Conservation (phyloP, 2,888 invertebrate genomes). For the Anoplius nigerrimus region DNA sequence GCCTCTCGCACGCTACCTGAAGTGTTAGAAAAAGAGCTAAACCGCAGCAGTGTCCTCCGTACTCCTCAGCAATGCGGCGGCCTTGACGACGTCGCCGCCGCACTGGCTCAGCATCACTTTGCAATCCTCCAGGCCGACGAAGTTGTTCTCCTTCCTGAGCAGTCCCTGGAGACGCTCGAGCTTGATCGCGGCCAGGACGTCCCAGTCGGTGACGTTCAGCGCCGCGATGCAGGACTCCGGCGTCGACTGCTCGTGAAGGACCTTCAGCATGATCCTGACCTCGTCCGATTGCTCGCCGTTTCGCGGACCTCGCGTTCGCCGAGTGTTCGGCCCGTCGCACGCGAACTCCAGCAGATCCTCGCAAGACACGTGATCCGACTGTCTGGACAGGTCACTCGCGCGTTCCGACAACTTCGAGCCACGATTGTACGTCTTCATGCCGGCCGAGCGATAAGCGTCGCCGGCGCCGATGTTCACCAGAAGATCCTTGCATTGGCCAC, state of each 20-base stretch:
- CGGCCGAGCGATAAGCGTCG: constrained; percentile 31
- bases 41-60: constrained; percentile 71
- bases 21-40: constrained; percentile 40
- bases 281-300: constrained; percentile 88
- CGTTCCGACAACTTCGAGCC: constrained; percentile 32
- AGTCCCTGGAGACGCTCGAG: constrained; percentile 80
- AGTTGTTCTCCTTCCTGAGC: constrained; percentile 69
- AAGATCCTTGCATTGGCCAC: constrained; percentile 31
- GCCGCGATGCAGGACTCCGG: constrained; percentile 88
- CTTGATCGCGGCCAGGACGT: constrained; percentile 92
- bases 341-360: constrained; percentile 94
- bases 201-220: constrained; percentile 90
- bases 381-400: constrained; percentile 63
- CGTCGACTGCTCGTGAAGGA: constrained; percentile 78
- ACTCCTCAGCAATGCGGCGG: constrained; percentile 69
- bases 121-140: constrained; percentile 70
- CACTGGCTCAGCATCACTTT: constrained; percentile 71
- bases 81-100: constrained; percentile 71
- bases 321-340: constrained; percentile 83
- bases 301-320: constrained; percentile 85
- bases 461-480: constrained; percentile 20
- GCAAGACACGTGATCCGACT: constrained; percentile 89
- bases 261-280: constrained; percentile 93
- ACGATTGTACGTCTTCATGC: constrained; percentile 24
- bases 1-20: not conserved